phyloP scores from a whole-genome alignment of 1,140 invertebrate species.

The Oncopodura yosiiana region DNA sequence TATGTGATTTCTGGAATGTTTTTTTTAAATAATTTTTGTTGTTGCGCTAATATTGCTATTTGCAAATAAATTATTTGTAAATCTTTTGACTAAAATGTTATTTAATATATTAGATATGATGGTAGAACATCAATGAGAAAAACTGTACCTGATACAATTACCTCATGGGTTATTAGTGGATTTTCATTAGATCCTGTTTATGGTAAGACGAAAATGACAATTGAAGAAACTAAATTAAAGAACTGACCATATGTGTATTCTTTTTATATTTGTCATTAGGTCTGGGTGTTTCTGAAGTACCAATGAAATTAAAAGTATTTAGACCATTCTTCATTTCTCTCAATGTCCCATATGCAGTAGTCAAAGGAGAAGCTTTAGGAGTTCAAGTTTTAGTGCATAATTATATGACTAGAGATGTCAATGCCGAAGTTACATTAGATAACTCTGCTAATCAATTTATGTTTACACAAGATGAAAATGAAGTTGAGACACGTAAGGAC shows the following conservation, averaged over 20 bases:
- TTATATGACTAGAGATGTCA: slow-evolving; percentile 67
- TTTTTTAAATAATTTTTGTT: slow-evolving; percentile 3
- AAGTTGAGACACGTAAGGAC: slow-evolving; percentile 46
- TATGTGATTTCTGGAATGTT: slow-evolving; percentile 4
- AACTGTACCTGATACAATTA: slow-evolving; percentile 75
- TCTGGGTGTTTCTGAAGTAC: slow-evolving; percentile 62
- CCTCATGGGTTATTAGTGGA: slow-evolving; percentile 82
- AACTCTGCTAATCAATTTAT: slow-evolving; percentile 69
- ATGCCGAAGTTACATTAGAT: slow-evolving; percentile 71
- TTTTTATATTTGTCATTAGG: slow-evolving; percentile 47
- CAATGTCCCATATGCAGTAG: slow-evolving; percentile 79
- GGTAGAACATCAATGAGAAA: slow-evolving; percentile 46
- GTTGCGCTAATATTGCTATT: slow-evolving; percentile 1
- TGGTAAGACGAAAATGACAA: too few species aligned
- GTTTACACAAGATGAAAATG: slow-evolving; percentile 61
- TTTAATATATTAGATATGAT: slow-evolving; percentile 40
- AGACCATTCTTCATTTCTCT: slow-evolving; percentile 78
- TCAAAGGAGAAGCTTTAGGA: slow-evolving; percentile 79
- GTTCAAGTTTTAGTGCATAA: slow-evolving; percentile 88
- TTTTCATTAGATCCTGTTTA: slow-evolving; percentile 74
- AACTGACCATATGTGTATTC: background rate
- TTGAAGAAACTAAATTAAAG: too few species aligned
- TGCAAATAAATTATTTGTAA: background rate
- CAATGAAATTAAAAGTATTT: slow-evolving; percentile 70
- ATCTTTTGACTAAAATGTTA: background rate